Percentiles rank a stretch among this genome's conserved stretches.
Conservation (phyloP, 2,888 invertebrate genomes). For the Cremastinae sp. region DNA sequence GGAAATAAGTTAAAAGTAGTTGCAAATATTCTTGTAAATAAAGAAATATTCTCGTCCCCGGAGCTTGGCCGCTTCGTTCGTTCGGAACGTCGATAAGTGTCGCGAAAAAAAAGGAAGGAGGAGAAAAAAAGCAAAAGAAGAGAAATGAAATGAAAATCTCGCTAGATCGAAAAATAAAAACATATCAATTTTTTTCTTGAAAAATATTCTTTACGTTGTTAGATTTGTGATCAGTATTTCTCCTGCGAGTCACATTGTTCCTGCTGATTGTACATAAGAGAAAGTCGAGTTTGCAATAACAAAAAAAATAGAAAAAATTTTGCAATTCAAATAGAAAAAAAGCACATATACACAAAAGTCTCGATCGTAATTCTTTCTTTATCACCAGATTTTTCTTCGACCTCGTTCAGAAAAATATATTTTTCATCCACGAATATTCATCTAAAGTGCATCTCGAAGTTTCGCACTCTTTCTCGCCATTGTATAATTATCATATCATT, state of each 20-base stretch:
- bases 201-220: constrained; percentile 18
- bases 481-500: constrained; percentile 44
- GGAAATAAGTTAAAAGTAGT: background rate
- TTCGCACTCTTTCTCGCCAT: constrained; percentile 50
- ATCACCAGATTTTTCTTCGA: background rate
- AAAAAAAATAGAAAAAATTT: too few species aligned
- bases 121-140: too few species aligned
- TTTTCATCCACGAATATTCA: constrained; percentile 13
- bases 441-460: constrained; percentile 30
- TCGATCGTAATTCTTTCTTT: constrained; percentile 29
- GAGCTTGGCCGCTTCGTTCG: constrained; percentile 2
- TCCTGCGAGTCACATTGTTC: constrained; percentile 55
- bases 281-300: constrained; percentile 44
- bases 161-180: background rate
- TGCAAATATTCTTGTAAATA: constrained; percentile 6
- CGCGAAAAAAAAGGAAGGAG: background rate
- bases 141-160: background rate
- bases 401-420: constrained; percentile 6
- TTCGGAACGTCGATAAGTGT: background rate
- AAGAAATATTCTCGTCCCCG: background rate
- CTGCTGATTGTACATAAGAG: constrained; percentile 54
- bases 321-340: constrained; percentile 31
- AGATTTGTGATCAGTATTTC: constrained; percentile 57
- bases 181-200: background rate
- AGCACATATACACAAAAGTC: constrained; percentile 29